A percentile compares a stretch with the other conserved stretches of the same genome.
Conservation (phyloP, 2,113 vertebrate genomes). For the Corydoras sp. region DNA sequence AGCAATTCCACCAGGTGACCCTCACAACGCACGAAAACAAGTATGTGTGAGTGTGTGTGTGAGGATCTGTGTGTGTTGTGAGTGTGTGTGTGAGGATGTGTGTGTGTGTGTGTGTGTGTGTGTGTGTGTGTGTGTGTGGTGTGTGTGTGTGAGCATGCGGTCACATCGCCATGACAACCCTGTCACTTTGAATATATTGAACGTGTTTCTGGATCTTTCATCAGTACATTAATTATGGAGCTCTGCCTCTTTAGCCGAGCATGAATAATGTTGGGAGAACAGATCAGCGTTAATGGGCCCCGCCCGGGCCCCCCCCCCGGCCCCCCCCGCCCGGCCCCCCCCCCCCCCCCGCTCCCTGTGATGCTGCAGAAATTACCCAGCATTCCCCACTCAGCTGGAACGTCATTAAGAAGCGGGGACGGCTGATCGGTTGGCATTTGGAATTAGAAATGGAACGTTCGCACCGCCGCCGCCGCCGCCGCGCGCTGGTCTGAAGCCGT, state of each 20-base stretch:
- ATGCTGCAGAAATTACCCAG: constrained; percentile 64
- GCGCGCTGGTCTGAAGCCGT: not conserved
- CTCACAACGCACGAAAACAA: too few species aligned
- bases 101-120: constrained; percentile 33
- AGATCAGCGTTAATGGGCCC: constrained; percentile 52
- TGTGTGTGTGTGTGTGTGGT: constrained; percentile 29
- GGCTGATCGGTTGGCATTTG: constrained; percentile 34
- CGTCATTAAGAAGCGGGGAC: constrained; percentile 3
- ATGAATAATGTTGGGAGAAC: constrained; percentile 51
- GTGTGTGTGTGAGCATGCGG: constrained; percentile 31
- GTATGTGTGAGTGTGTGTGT: not conserved
- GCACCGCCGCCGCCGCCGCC: too few species aligned
- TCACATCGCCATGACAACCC: constrained; percentile 51
- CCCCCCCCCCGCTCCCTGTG: constrained; percentile 58
- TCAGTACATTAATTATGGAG: constrained; percentile 53
- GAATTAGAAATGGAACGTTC: constrained; percentile 6
- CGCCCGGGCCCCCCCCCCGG: constrained; percentile 26
- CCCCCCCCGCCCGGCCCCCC: constrained; percentile 27
- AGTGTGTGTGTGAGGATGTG: constrained; percentile 31
- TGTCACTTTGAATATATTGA: constrained; percentile 41
- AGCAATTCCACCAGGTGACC: too few species aligned
- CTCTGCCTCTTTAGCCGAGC: constrained; percentile 52
- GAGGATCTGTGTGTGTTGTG: constrained; percentile 24
- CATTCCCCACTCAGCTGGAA: constrained; percentile 35
- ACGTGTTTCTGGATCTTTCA: constrained; percentile 48